Evolutionary conservation across 2,797 vertebrate species (phyloP), one percentile per base, ranked within the genome.

Genomic region (Peromyscus nudipes): DNA sequence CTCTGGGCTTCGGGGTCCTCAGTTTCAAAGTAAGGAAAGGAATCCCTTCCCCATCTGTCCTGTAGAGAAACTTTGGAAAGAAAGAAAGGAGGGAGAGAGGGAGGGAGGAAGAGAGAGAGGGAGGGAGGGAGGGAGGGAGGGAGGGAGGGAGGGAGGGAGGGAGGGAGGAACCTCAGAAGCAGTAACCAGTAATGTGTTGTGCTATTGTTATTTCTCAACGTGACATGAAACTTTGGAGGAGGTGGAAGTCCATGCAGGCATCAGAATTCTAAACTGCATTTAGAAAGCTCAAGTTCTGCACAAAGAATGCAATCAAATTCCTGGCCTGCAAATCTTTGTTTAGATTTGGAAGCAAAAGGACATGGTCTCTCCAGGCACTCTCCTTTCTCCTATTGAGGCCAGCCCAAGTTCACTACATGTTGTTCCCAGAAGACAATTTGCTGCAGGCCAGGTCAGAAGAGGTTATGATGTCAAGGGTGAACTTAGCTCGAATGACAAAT

Each of bases 311-410:
- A 62, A 86, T 95, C 31, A 91, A 79, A 67, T 67, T 89, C 83
- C 87, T 43, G 75, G 95, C 49, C 40, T 81, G 9, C 73, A 96
- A 95, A 91, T 81, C 57, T 89, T 79, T 82, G 64, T 71, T 96
- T 88, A 88, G 23, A 82, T 94, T 94, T 93, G 92, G 76, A 96
- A 97, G 34, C 80, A 86, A 96, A 96, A 88, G 81, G 31, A 80
- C n/a, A 67, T 62, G 57, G 29, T 55, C 13, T 43, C 29, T 52
- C 17, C 67, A 34, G 83, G 60, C 29, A 92, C 37, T 14, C 14
- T 49, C 80, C 1, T 34, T 55, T 91, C n/a, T 91, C 84, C 67
- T 73, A 16, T 14, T 14, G 7, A 40, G 40, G 43, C 69, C 23
- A 94, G 13, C 29, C 65, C 73, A 84, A 86, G 3, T 64, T 92